Evolutionary conservation across 2,113 vertebrate species (phyloP), one percentile per base, ranked within the genome.

Genomic region (Apodemus sylvaticus): DNA sequence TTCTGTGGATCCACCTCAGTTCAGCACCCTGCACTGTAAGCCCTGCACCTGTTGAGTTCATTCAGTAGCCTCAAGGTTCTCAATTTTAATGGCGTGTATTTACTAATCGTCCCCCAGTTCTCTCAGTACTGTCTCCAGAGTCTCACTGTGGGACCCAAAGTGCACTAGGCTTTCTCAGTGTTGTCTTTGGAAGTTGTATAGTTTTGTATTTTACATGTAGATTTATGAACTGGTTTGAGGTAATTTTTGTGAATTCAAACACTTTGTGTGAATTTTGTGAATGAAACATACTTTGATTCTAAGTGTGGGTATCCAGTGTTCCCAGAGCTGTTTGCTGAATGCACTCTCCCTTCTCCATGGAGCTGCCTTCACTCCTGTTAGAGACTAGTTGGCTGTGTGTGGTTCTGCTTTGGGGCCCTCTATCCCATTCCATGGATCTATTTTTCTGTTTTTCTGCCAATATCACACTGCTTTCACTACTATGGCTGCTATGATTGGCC

Each of bases 161-260:
- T 66, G 60, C 76, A 29, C 55, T 90, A 62, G 26, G 71, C 60
- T 55, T 95, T 79, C 71, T 93, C 20, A 64, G 2, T 81, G 8
- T 94, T 89, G 76, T 94, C 39, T 86, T n/a, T 77, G 45, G 60
- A 87, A 64, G 26, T 77, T 76, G 82, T 82, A n/a, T 45, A 58
- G 34, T 83, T 82, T 93, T 86, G 48, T 42, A 79, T 94, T 90
- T 92, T 79, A 51, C 22, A 45, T 66, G 71, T 92, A 90, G 51
- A 22, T 77, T 39, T 81, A 24, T 70, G 55, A 39, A 45, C 85
- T 20, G 26, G 78, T 94, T 93, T 19, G 31, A 64, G 71, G 76
- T 90, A 17, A 64, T 58, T 71, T 96, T 29, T 48, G 7, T 70
- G 66, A 64, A 60, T 70, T 68, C 16, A 68, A 68, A 34, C 12